phyloP scores from a whole-genome alignment of 2,113 vertebrate species.

The Pelecanus crispus region DNA sequence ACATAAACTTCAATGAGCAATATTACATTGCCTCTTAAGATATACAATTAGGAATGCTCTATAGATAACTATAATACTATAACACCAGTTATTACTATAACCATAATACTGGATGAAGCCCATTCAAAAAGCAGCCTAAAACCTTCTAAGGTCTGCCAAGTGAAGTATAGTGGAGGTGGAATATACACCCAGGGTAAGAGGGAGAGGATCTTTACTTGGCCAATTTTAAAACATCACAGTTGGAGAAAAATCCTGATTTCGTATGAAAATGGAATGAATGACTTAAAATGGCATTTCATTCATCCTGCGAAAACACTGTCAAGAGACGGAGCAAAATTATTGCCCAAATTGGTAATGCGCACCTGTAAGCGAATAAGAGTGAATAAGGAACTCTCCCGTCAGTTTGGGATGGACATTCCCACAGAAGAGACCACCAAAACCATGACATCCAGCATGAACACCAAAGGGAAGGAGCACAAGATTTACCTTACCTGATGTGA shows the following conservation, averaged over 20 bases:
- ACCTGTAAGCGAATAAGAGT: rapidly evolving
- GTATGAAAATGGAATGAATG: not conserved
- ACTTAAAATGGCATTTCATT: not conserved
- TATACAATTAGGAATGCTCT: not conserved
- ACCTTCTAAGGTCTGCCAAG: not conserved
- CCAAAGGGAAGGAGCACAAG: not conserved
- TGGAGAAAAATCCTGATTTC: not conserved
- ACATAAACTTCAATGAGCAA: not conserved
- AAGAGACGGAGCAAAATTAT: not conserved
- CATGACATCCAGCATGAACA: too few relatives aligned
- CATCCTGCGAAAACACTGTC: not conserved
- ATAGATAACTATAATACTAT: not conserved
- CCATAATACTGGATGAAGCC: not conserved
- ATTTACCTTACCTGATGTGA: not conserved
- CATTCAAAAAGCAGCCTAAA: not conserved
- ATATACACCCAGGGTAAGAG: not conserved
- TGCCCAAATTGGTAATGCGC: not conserved
- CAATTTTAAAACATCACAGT: not conserved
- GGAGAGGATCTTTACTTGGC: not conserved
- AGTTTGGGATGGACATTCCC: not conserved
- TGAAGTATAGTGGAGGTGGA: not conserved
- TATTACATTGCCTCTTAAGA: not conserved
- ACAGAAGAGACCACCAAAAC: not conserved
- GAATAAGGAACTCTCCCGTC: not conserved
- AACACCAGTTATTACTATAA: not conserved